A percentile compares a stretch with the other conserved stretches of the same genome.
Evolutionary conservation across 2,113 vertebrate species (phyloP).

Genomic region (Arvicanthis niloticus): DNA sequence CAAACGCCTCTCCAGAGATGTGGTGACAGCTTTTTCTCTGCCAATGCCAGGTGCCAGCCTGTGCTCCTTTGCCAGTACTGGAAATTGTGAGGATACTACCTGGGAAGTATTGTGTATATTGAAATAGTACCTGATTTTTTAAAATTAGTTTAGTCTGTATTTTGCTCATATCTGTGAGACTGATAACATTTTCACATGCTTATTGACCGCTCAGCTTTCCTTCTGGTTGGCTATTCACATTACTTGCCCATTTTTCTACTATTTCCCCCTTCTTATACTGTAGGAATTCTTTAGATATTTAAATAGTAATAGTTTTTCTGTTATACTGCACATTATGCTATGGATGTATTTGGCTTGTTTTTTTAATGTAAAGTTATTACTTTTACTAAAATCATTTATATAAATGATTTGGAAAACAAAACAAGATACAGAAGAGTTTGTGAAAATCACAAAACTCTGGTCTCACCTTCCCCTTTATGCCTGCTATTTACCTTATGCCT

Average conservation of each 20-base stretch:
- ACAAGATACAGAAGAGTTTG: background rate
- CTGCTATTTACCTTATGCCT: too few relatives aligned
- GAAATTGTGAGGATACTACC: background rate
- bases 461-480: too few relatives aligned
- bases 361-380: background rate
- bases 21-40: background rate
- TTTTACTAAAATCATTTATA: slow-evolving; percentile 11
- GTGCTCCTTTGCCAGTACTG: background rate
- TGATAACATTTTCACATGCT: background rate
- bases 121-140: background rate
- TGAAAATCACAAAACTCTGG: background rate
- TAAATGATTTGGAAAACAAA: background rate
- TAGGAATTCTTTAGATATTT: background rate
- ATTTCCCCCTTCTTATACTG: background rate
- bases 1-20: background rate
- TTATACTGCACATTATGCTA: background rate
- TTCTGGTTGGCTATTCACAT: background rate
- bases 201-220: background rate
- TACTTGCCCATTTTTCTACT: background rate
- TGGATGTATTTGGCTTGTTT: background rate
- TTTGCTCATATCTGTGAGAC: background rate
- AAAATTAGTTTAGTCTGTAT: background rate
- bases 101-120: background rate
- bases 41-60: background rate
- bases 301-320: background rate